Conservation (phyloP, 1,140 invertebrate species). For the Lamellibrachia luymesi region DNA sequence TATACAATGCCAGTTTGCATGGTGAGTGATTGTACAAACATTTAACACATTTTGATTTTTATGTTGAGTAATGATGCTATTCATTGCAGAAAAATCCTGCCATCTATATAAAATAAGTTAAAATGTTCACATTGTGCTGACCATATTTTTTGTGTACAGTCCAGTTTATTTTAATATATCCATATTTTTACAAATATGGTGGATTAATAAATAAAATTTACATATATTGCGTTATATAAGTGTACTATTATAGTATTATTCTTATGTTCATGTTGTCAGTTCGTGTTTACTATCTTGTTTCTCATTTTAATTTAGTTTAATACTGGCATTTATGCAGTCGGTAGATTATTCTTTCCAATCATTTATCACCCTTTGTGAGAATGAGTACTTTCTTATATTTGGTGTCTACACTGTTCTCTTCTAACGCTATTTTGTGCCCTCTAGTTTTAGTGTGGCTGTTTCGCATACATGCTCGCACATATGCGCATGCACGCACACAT, state of each 20-base stretch:
- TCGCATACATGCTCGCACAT: background rate
- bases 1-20: background rate
- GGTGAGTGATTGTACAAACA: background rate
- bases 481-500: background rate
- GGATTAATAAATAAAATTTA: background rate
- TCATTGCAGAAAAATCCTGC: too few relatives aligned
- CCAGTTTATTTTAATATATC: background rate
- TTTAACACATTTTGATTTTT: too few relatives aligned
- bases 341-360: background rate
- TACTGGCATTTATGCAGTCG: background rate
- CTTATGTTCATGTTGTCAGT: background rate
- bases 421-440: background rate
- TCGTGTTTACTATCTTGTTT: background rate
- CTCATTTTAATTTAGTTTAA: background rate
- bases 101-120: too few relatives aligned
- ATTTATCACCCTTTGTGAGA: background rate
- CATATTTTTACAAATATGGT: background rate
- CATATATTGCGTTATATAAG: background rate
- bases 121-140: too few relatives aligned
- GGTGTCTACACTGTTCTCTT: background rate
- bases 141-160: background rate
- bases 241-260: background rate
- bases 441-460: background rate
- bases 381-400: background rate
- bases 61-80: too few relatives aligned